Evolutionary conservation across 2,113 vertebrate genomes (phyloP).

Genomic region (Hassar affinis): DNA sequence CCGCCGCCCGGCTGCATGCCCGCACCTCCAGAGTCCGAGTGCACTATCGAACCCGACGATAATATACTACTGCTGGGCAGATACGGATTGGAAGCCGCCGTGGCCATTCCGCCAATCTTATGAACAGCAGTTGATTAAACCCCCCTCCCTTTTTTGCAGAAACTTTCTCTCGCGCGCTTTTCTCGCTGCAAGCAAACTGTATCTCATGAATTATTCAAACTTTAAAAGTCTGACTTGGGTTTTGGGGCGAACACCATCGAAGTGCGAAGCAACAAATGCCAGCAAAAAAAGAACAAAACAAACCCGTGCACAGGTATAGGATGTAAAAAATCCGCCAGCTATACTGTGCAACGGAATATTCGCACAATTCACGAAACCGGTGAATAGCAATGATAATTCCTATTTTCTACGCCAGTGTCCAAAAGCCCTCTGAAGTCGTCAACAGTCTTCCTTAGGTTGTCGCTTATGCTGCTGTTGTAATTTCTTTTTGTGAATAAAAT

Average conservation of each 20-base stretch:
- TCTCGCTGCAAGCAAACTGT: constrained; percentile 72
- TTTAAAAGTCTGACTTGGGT: constrained; percentile 69
- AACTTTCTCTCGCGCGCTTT: constrained; percentile 68
- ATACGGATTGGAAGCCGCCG: constrained; percentile 94
- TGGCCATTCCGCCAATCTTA: constrained; percentile 86
- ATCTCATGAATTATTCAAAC: constrained; percentile 81
- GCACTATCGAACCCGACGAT: constrained; percentile 87
- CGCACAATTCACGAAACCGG: constrained; percentile 50
- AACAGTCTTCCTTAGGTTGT: constrained; percentile 61
- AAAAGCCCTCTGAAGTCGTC: constrained; percentile 67
- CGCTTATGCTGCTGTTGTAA: constrained; percentile 50
- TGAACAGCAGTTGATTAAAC: constrained; percentile 71
- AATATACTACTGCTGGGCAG: constrained; percentile 86
- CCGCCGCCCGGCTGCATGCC: constrained; percentile 87
- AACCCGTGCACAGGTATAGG: constrained; percentile 26
- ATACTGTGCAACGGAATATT: constrained; percentile 61
- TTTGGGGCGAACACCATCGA: constrained; percentile 65
- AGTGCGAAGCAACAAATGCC: constrained; percentile 33
- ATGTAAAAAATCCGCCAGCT: constrained; percentile 54
- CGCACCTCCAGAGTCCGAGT: constrained; percentile 85
- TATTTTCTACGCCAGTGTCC: constrained; percentile 53
- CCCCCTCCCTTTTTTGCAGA: constrained; percentile 68
- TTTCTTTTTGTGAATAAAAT: constrained; percentile 32
- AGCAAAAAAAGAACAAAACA: not conserved
- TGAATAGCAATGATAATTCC: constrained; percentile 56